phyloP scores from a whole-genome alignment of 2,113 vertebrate genomes.

The Paracanthobrama guichenoti region DNA sequence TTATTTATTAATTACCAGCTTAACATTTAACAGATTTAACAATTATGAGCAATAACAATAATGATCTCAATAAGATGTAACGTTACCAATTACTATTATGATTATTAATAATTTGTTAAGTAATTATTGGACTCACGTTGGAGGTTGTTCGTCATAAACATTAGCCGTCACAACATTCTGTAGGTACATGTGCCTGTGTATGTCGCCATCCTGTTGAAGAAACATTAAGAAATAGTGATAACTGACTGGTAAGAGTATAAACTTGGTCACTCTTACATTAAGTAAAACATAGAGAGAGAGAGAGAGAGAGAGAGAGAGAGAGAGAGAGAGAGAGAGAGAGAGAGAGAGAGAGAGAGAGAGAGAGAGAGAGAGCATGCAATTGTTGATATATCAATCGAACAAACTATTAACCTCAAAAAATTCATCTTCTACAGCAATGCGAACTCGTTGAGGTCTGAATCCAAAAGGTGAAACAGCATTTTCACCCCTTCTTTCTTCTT shows the following conservation, averaged over 20 bases:
- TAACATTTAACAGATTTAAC: not conserved
- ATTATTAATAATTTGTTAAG: not conserved
- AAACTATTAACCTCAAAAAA: constrained; percentile 77
- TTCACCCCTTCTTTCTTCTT: not conserved
- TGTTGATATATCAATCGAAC: not conserved
- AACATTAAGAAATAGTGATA: not conserved
- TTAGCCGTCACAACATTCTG: constrained; percentile 71
- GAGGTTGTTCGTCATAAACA: constrained; percentile 66
- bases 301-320: too few relatives aligned
- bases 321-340: too few relatives aligned
- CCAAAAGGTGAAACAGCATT: constrained; percentile 62
- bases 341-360: too few relatives aligned
- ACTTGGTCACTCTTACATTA: not conserved
- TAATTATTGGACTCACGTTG: constrained; percentile 66
- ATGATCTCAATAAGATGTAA: not conserved
- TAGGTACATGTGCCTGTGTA: constrained; percentile 84
- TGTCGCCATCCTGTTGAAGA: constrained; percentile 81
- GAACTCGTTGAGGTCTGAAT: constrained; percentile 71
- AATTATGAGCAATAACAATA: not conserved
- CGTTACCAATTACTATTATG: not conserved
- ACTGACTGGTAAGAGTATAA: not conserved
- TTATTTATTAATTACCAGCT: not conserved
- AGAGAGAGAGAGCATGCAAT: not conserved
- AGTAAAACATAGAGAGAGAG: not conserved
- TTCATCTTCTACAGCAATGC: constrained; percentile 72